A percentile compares a stretch with the other conserved stretches of the same genome.
Conservation (phyloP, 2,888 invertebrate genomes). For the Eucriotettix oculatus region DNA sequence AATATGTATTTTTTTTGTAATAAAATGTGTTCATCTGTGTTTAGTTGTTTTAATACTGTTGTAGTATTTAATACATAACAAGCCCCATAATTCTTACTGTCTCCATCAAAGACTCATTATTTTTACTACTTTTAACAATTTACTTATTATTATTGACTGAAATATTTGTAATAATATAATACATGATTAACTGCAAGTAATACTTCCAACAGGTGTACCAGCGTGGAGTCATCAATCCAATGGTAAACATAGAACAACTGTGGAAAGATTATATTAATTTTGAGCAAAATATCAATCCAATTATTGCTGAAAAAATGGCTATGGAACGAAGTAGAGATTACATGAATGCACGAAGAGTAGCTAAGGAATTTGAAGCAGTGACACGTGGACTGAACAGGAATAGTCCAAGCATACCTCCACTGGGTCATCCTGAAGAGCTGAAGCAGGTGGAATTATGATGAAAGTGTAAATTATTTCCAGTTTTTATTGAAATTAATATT, state of each 20-base stretch:
- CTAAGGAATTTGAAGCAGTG: slow-evolving; percentile 89
- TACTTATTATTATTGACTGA: too few species aligned
- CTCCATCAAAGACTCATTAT: too few species aligned
- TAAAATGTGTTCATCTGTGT: too few species aligned
- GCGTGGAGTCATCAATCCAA: slow-evolving; percentile 87
- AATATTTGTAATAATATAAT: too few species aligned
- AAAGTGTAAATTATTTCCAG: neutral
- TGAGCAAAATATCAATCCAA: slow-evolving; percentile 80
- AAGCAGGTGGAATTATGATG: slow-evolving; percentile 51
- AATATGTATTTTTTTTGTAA: too few species aligned
- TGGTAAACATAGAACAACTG: slow-evolving; percentile 89
- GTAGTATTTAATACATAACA: too few species aligned
- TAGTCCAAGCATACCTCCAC: slow-evolving; percentile 92
- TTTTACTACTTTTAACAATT: too few species aligned
- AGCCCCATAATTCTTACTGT: too few species aligned
- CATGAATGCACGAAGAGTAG: slow-evolving; percentile 91
- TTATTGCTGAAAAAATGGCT: slow-evolving; percentile 93
- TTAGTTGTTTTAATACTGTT: too few species aligned
- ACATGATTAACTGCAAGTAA: too few species aligned
- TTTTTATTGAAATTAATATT: slow-evolving; percentile 3
- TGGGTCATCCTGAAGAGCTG: slow-evolving; percentile 71
- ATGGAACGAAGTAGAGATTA: slow-evolving; percentile 92
- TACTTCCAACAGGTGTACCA: slow-evolving; percentile 58
- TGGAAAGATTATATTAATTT: slow-evolving; percentile 97
- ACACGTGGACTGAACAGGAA: slow-evolving; percentile 91